Base-by-base conservation (phyloP, 2,888 invertebrate species). In the Chesias legatella region DNA sequence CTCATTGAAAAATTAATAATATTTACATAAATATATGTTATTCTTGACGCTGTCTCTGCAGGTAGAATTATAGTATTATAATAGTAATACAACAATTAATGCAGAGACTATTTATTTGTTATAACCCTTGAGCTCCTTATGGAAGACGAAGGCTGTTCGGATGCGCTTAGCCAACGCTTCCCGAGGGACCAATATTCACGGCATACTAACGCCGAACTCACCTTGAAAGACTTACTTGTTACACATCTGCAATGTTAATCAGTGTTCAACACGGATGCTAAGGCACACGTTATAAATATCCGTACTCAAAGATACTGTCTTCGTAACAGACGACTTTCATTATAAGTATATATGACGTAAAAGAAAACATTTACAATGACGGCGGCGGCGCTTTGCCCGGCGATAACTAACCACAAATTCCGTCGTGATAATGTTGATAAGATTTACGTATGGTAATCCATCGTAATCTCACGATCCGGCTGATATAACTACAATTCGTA, bases 371-470 rank as follows among this genome's bases (percentile, higher is more conserved):
- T 62, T 56, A 58, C 37, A 22, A 44, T 62, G 67, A 67, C 63
- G 13, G 13, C 24, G 10, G 38, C 41, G 32, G 50, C 60, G 56
- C 43, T 54, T 57, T 63, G 58, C 59, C 54, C 51, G 57, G 55
- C 51, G 60, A 66, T 75, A 72, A 67, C 69, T 65, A 72, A 63
- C 67, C 66, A 72, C 67, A 70, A 63, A 66, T 70, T 72, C 63
- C 63, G 37, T 53, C 58, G 44, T 55, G 71, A 74, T 73, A 73
- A 51, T 29, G 42, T 47, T 43, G 66, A 65, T 67, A 68, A 65
- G 64, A 58, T 22, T 22, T 64, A 56, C 36, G 37, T 53, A 11
- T 49, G 39, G 32, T 35, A 33, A 43, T 28, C 10, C 56, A 47
- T 50, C 46, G 48, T 44, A 28, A 50, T 53, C 48, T 48, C 38